phyloP scores from a whole-genome alignment of 2,113 vertebrate genomes.

The Nyctereutes procyonoides region DNA sequence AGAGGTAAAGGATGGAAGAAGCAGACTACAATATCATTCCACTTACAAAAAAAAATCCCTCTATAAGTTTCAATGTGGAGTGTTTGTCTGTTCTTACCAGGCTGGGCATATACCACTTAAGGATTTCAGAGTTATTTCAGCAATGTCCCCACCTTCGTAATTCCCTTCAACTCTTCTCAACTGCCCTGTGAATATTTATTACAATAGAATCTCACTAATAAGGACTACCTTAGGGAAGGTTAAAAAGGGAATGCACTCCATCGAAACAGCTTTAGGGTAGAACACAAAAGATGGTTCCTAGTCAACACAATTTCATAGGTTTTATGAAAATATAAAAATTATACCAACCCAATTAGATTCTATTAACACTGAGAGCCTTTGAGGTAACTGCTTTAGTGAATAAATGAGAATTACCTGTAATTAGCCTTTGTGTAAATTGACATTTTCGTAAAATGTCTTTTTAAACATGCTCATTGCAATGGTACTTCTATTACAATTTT shows the following conservation, averaged over 20 bases:
- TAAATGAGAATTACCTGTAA: conserved; percentile 25
- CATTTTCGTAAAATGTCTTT: background rate
- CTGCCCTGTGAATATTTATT: background rate
- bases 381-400: background rate
- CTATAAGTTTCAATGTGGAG: background rate
- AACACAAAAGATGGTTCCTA: background rate
- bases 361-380: background rate
- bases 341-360: background rate
- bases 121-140: background rate
- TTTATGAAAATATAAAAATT: conserved; percentile 34
- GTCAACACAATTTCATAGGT: background rate
- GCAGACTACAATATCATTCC: background rate
- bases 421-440: conserved; percentile 18
- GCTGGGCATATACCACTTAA: background rate
- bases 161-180: background rate
- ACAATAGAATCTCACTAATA: background rate
- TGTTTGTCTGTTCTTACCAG: background rate
- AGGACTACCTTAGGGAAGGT: background rate
- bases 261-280: background rate
- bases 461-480: background rate
- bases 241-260: background rate
- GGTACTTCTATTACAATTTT: conserved; percentile 24
- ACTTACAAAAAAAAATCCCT: background rate
- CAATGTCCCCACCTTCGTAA: background rate
- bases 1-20: background rate